phyloP scores from a whole-genome alignment of 2,888 invertebrate species.

The Chalcosyrphus nemorum region DNA sequence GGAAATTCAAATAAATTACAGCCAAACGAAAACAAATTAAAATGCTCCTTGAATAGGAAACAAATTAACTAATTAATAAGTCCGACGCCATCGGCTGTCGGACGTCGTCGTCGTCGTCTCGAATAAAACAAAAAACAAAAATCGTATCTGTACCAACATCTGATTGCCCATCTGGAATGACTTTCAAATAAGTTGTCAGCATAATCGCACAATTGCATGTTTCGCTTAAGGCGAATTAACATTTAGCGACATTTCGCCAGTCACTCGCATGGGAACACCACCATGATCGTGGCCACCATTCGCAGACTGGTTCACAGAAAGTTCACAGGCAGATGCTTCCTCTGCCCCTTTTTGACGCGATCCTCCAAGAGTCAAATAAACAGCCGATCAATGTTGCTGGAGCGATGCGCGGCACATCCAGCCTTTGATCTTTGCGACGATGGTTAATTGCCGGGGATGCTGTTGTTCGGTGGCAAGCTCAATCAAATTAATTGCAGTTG shows the following conservation, averaged over 20 bases:
- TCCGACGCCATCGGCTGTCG: background rate
- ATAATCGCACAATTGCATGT: slow-evolving; percentile 45
- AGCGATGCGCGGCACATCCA: slow-evolving; percentile 42
- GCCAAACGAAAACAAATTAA: slow-evolving; percentile 29
- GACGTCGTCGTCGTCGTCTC: background rate
- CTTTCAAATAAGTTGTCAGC: slow-evolving; percentile 57
- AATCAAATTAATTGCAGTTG: slow-evolving; percentile 80
- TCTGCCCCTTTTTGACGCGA: slow-evolving; percentile 1
- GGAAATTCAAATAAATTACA: slow-evolving; percentile 57
- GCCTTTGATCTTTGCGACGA: slow-evolving; percentile 67
- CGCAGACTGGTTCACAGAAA: slow-evolving; percentile 28
- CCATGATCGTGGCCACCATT: background rate
- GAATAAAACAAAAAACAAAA: too few species aligned
- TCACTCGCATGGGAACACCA: slow-evolving; percentile 28
- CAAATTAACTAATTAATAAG: slow-evolving; percentile 49
- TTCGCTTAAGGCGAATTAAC: slow-evolving; percentile 52
- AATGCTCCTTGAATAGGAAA: slow-evolving; percentile 23
- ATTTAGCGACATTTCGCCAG: slow-evolving; percentile 60
- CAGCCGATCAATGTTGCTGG: slow-evolving; percentile 20
- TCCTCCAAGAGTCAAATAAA: background rate
- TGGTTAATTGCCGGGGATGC: slow-evolving; percentile 69
- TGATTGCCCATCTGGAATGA: slow-evolving; percentile 49
- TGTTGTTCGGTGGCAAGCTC: slow-evolving; percentile 79
- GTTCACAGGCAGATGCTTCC: slow-evolving; percentile 27
- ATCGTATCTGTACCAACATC: background rate